Conservation (phyloP, 2,113 vertebrate genomes). For the Bujurquina vittata region DNA sequence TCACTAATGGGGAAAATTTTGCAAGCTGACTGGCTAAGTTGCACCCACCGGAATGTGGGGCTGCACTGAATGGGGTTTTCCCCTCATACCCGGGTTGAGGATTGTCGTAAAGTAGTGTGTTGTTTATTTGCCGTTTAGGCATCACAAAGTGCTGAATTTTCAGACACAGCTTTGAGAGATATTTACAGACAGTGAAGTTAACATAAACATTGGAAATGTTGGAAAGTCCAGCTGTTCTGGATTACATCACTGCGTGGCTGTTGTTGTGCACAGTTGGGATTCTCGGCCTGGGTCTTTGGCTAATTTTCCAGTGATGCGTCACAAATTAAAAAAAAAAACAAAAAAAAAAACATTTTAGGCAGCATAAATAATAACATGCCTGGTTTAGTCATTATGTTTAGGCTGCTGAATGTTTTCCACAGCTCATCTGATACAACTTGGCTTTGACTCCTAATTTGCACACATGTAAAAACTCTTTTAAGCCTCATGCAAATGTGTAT, state of each 20-base stretch:
- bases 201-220: neutral
- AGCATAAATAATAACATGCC: neutral
- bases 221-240: neutral
- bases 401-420: slow-evolving; percentile 6
- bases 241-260: neutral
- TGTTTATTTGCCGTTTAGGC: neutral
- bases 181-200: neutral
- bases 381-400: neutral
- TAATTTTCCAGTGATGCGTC: neutral
- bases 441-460: neutral
- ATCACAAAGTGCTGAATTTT: neutral
- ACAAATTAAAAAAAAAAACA: neutral
- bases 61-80: too few relatives aligned
- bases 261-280: neutral
- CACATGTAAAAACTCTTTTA: neutral
- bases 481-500: slow-evolving; percentile 5
- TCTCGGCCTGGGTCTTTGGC: neutral
- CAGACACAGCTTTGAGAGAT: neutral
- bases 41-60: too few relatives aligned
- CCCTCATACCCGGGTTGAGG: neutral
- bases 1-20: too few relatives aligned
- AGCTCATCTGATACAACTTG: slow-evolving; percentile 3
- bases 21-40: too few relatives aligned
- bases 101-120: neutral
- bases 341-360: neutral